A percentile compares a stretch with the other conserved stretches of the same genome.
Evolutionary conservation across 2,113 vertebrate species (phyloP).

Genomic region (Trogon surrucura): DNA sequence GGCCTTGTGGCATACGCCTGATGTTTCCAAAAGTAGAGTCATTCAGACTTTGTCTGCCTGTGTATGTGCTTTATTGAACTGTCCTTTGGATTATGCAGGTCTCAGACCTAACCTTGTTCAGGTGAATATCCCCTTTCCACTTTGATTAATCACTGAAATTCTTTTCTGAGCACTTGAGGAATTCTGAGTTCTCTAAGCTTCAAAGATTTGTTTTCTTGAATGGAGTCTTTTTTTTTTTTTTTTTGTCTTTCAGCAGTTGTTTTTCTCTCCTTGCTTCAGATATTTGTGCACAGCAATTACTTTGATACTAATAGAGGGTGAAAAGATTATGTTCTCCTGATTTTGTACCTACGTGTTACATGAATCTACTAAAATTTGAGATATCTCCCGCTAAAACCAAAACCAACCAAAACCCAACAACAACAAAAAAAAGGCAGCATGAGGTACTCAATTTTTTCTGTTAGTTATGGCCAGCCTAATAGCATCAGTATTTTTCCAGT

Average conservation of each 20-base stretch:
- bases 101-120: background rate
- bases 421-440: too few species aligned
- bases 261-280: background rate
- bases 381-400: background rate
- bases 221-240: accelerated
- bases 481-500: background rate
- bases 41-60: background rate
- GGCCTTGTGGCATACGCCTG: background rate
- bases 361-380: background rate
- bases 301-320: background rate
- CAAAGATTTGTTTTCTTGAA: background rate
- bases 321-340: background rate
- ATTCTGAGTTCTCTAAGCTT: background rate
- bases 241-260: background rate
- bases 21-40: background rate
- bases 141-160: background rate
- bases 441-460: background rate
- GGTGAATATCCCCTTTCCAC: background rate
- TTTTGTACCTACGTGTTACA: background rate
- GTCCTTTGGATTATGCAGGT: background rate
- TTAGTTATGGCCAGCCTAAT: background rate
- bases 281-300: background rate
- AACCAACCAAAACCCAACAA: too few species aligned
- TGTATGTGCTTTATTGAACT: background rate
- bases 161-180: background rate